Percentiles rank a stretch among this genome's conserved stretches.
phyloP scores from a whole-genome alignment of 2,113 vertebrate species.

The Plecotus auritus region DNA sequence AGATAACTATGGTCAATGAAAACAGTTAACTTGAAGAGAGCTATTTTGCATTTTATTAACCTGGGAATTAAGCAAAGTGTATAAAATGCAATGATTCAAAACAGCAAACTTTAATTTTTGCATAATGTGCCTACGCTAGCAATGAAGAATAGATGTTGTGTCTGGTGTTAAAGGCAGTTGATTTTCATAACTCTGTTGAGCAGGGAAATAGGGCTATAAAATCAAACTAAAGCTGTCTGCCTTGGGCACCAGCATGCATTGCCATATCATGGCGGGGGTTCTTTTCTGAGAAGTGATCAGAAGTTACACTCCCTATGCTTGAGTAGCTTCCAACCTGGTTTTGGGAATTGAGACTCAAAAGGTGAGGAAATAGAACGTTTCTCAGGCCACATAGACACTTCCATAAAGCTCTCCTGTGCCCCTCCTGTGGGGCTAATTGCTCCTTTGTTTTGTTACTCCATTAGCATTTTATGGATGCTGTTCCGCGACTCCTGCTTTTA shows the following conservation, averaged over 20 bases:
- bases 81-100: constrained; percentile 9
- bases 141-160: not conserved
- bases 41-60: not conserved
- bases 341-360: constrained; percentile 3
- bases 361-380: constrained; percentile 44
- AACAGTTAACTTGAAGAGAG: not conserved
- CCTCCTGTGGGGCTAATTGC: constrained; percentile 44
- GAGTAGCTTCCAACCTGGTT: constrained; percentile 1
- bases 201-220: not conserved
- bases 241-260: not conserved
- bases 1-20: not conserved
- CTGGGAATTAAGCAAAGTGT: not conserved
- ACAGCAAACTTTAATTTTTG: not conserved
- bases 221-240: not conserved
- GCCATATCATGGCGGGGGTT: not conserved
- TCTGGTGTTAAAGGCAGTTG: not conserved
- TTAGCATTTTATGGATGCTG: constrained; percentile 42
- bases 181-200: not conserved
- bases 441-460: constrained; percentile 31
- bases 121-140: not conserved
- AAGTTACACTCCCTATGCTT: not conserved
- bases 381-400: not conserved
- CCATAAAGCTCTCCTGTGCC: not conserved
- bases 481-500: constrained; percentile 28
- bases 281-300: not conserved